Evolutionary conservation across 2,113 vertebrate genomes (phyloP), one percentile per base, ranked within the genome.

Genomic region (Xerus inauris): DNA sequence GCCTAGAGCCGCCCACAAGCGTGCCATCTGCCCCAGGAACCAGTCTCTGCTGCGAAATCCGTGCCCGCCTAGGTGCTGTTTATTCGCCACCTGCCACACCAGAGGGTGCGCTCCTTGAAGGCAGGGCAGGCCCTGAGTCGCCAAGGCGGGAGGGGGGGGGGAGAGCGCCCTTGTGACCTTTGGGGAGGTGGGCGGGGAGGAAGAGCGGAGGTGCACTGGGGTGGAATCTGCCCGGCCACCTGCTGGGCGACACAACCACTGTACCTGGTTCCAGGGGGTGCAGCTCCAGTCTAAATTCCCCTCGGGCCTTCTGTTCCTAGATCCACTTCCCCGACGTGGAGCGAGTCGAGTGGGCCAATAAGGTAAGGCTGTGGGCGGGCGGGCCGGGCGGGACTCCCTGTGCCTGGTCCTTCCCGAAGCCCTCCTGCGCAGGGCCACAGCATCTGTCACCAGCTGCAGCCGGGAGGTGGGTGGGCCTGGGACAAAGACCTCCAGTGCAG

Each of bases 271-370:
- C n/a, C 26, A 6, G 0, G 35, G 12, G 9, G 6, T 0, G 26
- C 4, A 1, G 9, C 35, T 49, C 26, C 0, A 45, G 35, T 69
- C 95, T 95, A 49, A 97, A 69, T 49, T 62, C 22, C 17, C n/a
- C 32, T 82, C 0, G 0, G 35, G 80, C 7, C n/a, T 97, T 96
- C 96, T 94, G 97, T 65, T 76, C 86, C 65, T 96, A 99, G 99
- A 99, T 99, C 91, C 97, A 99, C 14, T 99, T 99, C 82, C 98
- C 99, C 13, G 99, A 99, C 38, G 98, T 99, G 71, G 99, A 99
- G 97, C 99, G 99, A 73, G 99, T 99, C 14, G 98, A 99, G 57
- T 99, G 99, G 99, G 96, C 99, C 77, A 99, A 99, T 98, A 99
- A 99, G 99, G 99, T 99, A 99, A 97, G 98, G 26, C 38, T 4